These are phyloP conservation scores for Macroteleia sp. DNA, from an alignment of 2,888 invertebrate genomes.

Conservation along the genomic window DNA sequence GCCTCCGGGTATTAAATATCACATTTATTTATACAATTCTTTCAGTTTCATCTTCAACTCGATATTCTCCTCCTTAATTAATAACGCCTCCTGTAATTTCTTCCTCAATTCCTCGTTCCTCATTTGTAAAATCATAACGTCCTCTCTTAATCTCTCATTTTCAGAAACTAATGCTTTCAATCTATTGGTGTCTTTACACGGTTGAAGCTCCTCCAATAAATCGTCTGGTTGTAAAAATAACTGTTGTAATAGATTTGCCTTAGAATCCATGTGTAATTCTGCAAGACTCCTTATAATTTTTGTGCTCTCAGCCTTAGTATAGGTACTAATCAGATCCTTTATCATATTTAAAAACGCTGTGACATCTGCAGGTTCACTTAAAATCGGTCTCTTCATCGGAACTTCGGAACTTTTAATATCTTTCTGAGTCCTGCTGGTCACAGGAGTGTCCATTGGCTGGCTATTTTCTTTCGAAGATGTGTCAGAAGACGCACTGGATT, in stretches of 20 bases:
- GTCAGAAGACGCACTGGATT: conserved; percentile 69
- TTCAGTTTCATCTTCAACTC: conserved; percentile 74
- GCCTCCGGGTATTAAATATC: conserved; percentile 17
- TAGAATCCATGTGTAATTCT: conserved; percentile 76
- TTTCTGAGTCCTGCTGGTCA: conserved; percentile 61
- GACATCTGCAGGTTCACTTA: conserved; percentile 71
- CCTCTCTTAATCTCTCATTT: conserved; percentile 74
- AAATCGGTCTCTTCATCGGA: conserved; percentile 64
- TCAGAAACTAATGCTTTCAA: conserved; percentile 72
- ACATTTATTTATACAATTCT: conserved; percentile 65
- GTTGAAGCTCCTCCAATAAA: conserved; percentile 70
- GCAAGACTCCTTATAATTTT: conserved; percentile 76
- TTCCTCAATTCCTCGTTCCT: conserved; percentile 73
- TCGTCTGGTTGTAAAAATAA: conserved; percentile 76
- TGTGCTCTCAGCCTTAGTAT: conserved; percentile 76
- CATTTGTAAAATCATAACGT: conserved; percentile 70
- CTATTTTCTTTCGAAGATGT: conserved; percentile 77
- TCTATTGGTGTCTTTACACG: conserved; percentile 67
- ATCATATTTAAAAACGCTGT: conserved; percentile 74
- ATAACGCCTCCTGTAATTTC: conserved; percentile 71
- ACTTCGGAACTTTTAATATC: conserved; percentile 34
- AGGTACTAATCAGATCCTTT: conserved; percentile 77
- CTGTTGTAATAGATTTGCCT: conserved; percentile 76
- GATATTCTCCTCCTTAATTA: conserved; percentile 76
- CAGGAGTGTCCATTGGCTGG: conserved; percentile 71